Evolutionary conservation across 2,797 vertebrate species (phyloP).

Genomic region (Oryzias dopingdopingensis): DNA sequence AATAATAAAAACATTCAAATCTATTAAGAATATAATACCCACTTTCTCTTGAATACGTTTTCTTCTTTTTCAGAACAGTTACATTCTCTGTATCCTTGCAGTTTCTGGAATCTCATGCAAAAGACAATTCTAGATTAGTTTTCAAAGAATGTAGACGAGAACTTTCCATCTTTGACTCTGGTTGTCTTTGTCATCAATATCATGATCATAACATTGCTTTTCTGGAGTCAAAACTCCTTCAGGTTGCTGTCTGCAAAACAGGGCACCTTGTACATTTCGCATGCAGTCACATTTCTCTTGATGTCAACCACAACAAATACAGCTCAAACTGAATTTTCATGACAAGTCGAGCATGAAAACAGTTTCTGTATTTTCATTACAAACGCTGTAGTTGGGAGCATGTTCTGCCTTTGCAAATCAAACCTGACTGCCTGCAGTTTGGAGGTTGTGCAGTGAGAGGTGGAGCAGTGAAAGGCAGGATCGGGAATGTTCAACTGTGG

Average conservation of each 20-base stretch:
- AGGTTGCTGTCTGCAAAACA: neutral
- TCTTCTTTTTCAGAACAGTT: neutral
- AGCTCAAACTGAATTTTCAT: conserved; percentile 46
- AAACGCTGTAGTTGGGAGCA: conserved; percentile 20
- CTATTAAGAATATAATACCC: no score
- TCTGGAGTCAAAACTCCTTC: conserved; percentile 4
- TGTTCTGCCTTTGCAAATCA: conserved; percentile 50
- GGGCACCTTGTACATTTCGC: conserved; percentile 2
- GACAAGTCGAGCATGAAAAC: conserved; percentile 58
- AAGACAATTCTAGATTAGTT: neutral
- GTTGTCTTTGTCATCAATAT: conserved; percentile 7
- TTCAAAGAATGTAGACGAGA: neutral
- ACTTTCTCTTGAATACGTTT: no score
- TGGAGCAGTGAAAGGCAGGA: conserved; percentile 20
- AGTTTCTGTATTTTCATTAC: conserved; percentile 51
- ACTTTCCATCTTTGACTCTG: conserved; percentile 1
- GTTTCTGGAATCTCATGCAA: neutral
- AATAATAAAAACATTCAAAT: no score
- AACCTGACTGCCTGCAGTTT: conserved; percentile 31
- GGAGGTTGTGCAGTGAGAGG: conserved; percentile 28
- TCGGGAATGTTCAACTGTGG: conserved; percentile 15
- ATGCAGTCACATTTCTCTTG: conserved; percentile 14
- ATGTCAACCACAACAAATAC: conserved; percentile 36
- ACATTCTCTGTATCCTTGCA: neutral
- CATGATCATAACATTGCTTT: neutral